Percentiles rank a stretch among this genome's conserved stretches.
Conservation (phyloP, 1,140 invertebrate species). For the Achatina immaculata region DNA sequence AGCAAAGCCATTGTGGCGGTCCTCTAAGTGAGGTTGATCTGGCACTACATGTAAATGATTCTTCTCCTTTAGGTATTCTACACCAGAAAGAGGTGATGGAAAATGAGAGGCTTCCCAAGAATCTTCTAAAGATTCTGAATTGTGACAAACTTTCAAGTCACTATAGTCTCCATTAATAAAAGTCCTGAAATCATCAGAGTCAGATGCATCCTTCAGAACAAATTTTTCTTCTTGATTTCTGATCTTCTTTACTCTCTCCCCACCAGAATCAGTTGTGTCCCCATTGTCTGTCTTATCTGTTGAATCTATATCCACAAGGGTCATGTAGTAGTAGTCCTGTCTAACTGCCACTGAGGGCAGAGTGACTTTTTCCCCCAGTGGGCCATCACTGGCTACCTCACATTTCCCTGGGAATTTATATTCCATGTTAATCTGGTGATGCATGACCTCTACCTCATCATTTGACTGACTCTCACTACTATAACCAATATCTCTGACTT, state of each 20-base stretch:
- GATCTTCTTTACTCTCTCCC: background rate
- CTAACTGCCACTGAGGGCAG: constrained; percentile 32
- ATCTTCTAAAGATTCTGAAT: constrained; percentile 3
- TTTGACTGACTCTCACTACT: constrained; percentile 69
- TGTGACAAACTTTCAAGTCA: background rate
- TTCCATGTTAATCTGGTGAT: constrained; percentile 48
- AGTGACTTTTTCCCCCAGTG: constrained; percentile 41
- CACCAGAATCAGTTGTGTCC: constrained; percentile 35
- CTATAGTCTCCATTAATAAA: background rate
- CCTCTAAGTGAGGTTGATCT: background rate
- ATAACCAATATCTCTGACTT: constrained; percentile 67
- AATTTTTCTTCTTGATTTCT: background rate
- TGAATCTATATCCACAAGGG: constrained; percentile 46
- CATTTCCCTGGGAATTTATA: constrained; percentile 42
- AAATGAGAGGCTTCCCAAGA: background rate
- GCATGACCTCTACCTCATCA: constrained; percentile 60
- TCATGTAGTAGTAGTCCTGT: constrained; percentile 45
- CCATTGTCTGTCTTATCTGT: constrained; percentile 46
- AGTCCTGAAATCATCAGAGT: constrained; percentile 5
- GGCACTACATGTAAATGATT: background rate
- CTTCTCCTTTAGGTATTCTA: background rate
- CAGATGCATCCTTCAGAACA: background rate
- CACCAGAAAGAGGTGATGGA: background rate
- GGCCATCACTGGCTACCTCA: constrained; percentile 47
- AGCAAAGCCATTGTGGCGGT: background rate